Conservation (phyloP, 92 coral and sea anemone genomes). For the Pocillopora meandrina region DNA sequence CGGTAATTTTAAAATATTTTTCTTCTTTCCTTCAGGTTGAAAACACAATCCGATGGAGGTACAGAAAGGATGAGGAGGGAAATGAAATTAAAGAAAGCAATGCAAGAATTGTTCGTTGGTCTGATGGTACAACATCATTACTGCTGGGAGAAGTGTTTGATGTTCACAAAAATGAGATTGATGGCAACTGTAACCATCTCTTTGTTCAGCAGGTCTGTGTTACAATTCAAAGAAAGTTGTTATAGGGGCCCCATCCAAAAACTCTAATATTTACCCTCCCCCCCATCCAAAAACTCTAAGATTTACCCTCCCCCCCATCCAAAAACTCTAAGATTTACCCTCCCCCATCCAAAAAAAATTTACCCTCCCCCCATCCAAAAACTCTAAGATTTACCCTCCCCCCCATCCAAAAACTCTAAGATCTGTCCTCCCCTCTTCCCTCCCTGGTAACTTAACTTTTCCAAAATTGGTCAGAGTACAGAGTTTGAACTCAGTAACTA, state of each 20-base stretch:
- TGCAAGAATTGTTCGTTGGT: slow-evolving; percentile 97
- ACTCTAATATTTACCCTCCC: too few relatives aligned
- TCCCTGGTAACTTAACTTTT: not conserved
- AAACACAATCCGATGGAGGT: slow-evolving; percentile 95
- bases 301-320: too few relatives aligned
- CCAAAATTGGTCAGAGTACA: too few relatives aligned
- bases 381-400: too few relatives aligned
- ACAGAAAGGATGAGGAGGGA: slow-evolving; percentile 85
- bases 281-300: too few relatives aligned
- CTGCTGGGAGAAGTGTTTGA: slow-evolving; percentile 96
- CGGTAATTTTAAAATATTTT: not conserved
- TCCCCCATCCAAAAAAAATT: too few relatives aligned
- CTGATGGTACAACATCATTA: slow-evolving; percentile 94
- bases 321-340: too few relatives aligned
- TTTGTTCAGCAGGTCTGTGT: slow-evolving; percentile 94
- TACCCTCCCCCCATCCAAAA: too few relatives aligned
- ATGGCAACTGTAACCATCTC: slow-evolving; percentile 93
- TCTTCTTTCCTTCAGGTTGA: slow-evolving; percentile 69
- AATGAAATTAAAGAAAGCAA: slow-evolving; percentile 96
- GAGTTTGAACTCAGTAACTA: not conserved
- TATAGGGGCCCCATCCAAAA: not conserved
- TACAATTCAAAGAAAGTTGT: not conserved
- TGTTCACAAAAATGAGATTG: slow-evolving; percentile 93
- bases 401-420: too few relatives aligned
- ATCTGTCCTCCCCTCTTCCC: too few relatives aligned